Percentiles rank a stretch among this genome's conserved stretches.
Evolutionary conservation across 2,888 invertebrate species (phyloP).

Genomic region (Aelia acuminata): DNA sequence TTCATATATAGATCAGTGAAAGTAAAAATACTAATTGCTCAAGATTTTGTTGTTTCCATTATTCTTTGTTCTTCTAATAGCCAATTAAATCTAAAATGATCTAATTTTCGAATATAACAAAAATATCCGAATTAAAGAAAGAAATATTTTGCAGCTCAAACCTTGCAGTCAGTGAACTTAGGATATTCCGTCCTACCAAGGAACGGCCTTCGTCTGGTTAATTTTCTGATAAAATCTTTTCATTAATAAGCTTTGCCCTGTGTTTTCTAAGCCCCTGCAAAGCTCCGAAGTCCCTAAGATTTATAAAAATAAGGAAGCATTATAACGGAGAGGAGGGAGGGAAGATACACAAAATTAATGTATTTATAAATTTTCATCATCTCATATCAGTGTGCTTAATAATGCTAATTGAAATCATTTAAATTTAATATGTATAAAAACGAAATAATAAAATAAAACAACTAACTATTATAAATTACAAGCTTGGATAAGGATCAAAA

Average conservation of each 20-base stretch:
- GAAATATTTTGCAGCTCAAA: too few species aligned
- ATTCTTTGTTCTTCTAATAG: too few species aligned
- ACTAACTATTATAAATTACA: too few species aligned
- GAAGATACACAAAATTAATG: background rate
- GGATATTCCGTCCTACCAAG: background rate
- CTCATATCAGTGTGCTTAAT: background rate
- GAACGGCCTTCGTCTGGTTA: background rate
- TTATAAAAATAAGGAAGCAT: constrained; percentile 15
- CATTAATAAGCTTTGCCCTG: background rate
- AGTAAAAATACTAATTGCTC: too few species aligned
- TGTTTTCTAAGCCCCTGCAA: background rate
- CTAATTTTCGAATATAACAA: too few species aligned
- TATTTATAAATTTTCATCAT: background rate
- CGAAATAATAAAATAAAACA: too few species aligned
- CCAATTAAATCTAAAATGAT: too few species aligned
- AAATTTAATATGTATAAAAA: background rate
- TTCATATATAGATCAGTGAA: too few species aligned
- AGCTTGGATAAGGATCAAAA: too few species aligned
- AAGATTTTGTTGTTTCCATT: too few species aligned
- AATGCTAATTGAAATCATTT: background rate
- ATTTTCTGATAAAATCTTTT: constrained; percentile 14
- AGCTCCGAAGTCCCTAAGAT: background rate
- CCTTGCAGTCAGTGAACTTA: background rate
- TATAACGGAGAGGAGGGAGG: background rate
- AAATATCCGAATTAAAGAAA: too few species aligned